Evolutionary conservation across 2,888 invertebrate genomes (phyloP).

Genomic region (Papilio demoleus): DNA sequence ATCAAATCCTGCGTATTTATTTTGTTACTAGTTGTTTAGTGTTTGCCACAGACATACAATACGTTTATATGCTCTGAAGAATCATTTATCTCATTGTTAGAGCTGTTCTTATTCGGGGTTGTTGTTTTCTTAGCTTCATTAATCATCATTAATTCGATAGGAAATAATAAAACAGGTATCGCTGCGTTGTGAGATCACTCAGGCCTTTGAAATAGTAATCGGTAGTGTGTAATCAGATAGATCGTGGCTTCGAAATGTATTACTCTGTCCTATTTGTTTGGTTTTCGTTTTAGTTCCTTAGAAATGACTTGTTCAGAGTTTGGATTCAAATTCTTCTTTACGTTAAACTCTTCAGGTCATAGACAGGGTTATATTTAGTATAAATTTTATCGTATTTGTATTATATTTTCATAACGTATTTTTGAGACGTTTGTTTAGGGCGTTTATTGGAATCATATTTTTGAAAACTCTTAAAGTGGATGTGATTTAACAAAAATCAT

Average conservation of each 20-base stretch:
- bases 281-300: constrained; percentile 57
- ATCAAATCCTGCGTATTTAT: constrained; percentile 28
- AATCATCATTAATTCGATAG: constrained; percentile 23
- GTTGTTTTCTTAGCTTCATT: constrained; percentile 19
- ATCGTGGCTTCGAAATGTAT: constrained; percentile 45
- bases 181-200: constrained; percentile 70
- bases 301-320: constrained; percentile 79
- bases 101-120: constrained; percentile 16
- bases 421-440: constrained; percentile 82
- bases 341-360: constrained; percentile 82
- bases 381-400: constrained; percentile 83
- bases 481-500: constrained; percentile 74
- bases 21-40: constrained; percentile 39
- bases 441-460: constrained; percentile 82
- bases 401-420: constrained; percentile 83
- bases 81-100: constrained; percentile 11
- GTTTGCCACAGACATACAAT: constrained; percentile 32
- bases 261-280: constrained; percentile 43
- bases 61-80: constrained; percentile 10
- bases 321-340: constrained; percentile 68
- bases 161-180: constrained; percentile 59
- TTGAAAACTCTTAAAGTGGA: constrained; percentile 80
- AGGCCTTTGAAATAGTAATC: constrained; percentile 68
- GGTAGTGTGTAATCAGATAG: constrained; percentile 43
- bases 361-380: constrained; percentile 84